Conservation (phyloP, 2,888 invertebrate species). For the Synergus japonicus region DNA sequence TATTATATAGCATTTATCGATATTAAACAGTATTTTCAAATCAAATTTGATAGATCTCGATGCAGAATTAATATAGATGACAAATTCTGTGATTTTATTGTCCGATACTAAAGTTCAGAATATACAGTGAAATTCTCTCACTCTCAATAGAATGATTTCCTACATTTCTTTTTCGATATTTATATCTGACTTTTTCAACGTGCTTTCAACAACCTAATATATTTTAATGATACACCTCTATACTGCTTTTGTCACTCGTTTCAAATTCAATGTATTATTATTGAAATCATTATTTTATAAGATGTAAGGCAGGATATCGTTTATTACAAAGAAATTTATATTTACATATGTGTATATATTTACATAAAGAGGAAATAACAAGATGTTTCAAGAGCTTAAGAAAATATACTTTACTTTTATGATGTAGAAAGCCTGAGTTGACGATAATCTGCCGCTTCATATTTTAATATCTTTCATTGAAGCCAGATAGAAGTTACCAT, state of each 20-base stretch:
- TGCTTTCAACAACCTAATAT: background rate
- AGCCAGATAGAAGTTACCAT: background rate
- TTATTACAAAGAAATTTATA: background rate
- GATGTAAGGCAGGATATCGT: background rate
- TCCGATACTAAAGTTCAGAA: background rate
- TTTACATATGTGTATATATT: background rate
- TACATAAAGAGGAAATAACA: background rate
- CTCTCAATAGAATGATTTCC: background rate
- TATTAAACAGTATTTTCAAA: background rate
- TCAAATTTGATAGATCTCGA: conserved; percentile 6
- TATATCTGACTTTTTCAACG: background rate
- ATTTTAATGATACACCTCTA: background rate
- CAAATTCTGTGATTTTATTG: conserved; percentile 19
- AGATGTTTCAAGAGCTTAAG: background rate
- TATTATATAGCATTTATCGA: background rate
- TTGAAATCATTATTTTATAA: background rate
- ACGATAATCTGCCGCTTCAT: background rate
- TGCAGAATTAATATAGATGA: background rate
- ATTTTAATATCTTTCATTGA: background rate
- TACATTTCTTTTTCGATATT: background rate
- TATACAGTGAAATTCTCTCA: background rate
- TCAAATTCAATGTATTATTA: background rate
- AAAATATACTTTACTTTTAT: background rate
- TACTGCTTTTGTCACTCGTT: background rate
- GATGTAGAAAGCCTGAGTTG: background rate